phyloP scores from a whole-genome alignment of 2,888 invertebrate species.

The Thereva nobilitata region DNA sequence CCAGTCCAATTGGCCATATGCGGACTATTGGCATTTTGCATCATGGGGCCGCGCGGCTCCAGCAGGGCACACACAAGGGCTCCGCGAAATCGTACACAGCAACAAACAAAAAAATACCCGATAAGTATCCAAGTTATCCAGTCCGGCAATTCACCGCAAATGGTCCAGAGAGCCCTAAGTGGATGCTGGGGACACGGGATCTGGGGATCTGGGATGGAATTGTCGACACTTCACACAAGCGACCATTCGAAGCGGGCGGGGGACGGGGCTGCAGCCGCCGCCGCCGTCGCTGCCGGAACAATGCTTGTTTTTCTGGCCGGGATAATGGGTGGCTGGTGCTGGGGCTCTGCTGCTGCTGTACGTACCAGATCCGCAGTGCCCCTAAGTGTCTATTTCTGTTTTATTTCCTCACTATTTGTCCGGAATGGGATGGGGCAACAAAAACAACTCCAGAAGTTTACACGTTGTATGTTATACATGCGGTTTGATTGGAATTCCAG shows the following conservation, averaged over 20 bases:
- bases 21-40: slow-evolving; percentile 29
- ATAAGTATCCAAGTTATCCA: slow-evolving; percentile 24
- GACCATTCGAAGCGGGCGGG: not conserved
- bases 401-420: slow-evolving; percentile 34
- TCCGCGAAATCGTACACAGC: slow-evolving; percentile 13
- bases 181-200: not conserved
- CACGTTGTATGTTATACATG: slow-evolving; percentile 30
- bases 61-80: no score
- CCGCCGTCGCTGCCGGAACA: not conserved
- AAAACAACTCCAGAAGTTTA: slow-evolving; percentile 21
- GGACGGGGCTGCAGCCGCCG: slow-evolving; percentile 1
- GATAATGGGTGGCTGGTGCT: slow-evolving; percentile 12
- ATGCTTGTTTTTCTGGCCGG: slow-evolving; percentile 15
- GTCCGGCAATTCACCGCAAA: slow-evolving; percentile 5
- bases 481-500: slow-evolving; percentile 32
- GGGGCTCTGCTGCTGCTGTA: not conserved
- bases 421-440: slow-evolving; percentile 28
- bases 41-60: not conserved
- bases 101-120: slow-evolving; percentile 14
- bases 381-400: slow-evolving; percentile 26
- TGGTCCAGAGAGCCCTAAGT: slow-evolving; percentile 4
- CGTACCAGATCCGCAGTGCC: not conserved
- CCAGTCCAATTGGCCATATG: no score
- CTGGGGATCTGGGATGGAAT: slow-evolving; percentile 11
- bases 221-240: slow-evolving; percentile 3